A percentile compares a stretch with the other conserved stretches of the same genome.
Evolutionary conservation across 1,140 invertebrate genomes (phyloP).

Genomic region (Onthophagus taurus): DNA sequence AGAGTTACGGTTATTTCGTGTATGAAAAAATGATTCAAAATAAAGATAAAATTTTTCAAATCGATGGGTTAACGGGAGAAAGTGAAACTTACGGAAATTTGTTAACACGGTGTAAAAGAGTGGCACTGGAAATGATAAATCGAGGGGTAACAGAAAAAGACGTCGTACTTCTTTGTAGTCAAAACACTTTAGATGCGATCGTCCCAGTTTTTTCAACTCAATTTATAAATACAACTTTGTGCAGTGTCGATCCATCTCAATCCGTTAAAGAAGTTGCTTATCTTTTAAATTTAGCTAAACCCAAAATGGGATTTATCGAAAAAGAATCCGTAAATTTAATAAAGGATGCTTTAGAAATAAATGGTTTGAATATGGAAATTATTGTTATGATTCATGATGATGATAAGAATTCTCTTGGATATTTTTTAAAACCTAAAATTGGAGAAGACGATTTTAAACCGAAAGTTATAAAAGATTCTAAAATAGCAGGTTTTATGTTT

Average conservation of each 20-base stretch:
- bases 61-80: constrained; percentile 12
- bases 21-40: too few relatives aligned
- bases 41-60: too few relatives aligned
- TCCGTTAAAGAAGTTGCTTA: constrained; percentile 3
- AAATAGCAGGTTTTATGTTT: constrained; percentile 33
- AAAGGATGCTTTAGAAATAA: background rate
- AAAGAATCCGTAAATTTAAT: background rate
- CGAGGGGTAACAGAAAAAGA: constrained; percentile 5
- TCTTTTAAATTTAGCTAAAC: constrained; percentile 1
- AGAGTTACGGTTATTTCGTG: too few relatives aligned
- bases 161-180: constrained; percentile 3
- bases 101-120: background rate
- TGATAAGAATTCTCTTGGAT: background rate
- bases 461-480: constrained; percentile 14
- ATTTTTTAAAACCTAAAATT: constrained; percentile 4
- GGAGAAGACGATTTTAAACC: constrained; percentile 26
- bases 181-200: constrained; percentile 1
- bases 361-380: constrained; percentile 1
- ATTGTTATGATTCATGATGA: constrained; percentile 5
- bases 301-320: constrained; percentile 11
- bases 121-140: constrained; percentile 3
- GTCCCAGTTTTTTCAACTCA: constrained; percentile 2
- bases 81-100: constrained; percentile 6
- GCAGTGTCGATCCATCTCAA: constrained; percentile 7
- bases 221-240: constrained; percentile 1